These are phyloP conservation scores for Patella vulgata DNA, from an alignment of 1,140 invertebrate species.

Conservation along the genomic window DNA sequence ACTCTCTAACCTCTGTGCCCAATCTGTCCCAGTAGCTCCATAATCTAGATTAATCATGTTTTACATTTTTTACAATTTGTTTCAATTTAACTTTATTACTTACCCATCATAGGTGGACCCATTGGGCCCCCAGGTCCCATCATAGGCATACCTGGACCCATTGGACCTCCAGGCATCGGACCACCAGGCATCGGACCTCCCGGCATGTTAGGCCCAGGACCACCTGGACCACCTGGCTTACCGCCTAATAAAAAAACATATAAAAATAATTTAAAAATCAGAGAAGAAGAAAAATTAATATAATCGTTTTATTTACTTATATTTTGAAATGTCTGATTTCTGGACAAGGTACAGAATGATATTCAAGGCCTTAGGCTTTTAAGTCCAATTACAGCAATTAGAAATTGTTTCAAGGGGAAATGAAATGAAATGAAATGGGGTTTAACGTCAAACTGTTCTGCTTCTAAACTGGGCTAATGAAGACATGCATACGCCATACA, in stretches of 20 bases:
- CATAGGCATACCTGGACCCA: constrained; percentile 58
- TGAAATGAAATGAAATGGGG: too few species aligned
- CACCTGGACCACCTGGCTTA: constrained; percentile 26
- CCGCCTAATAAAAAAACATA: not conserved
- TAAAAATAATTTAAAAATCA: not conserved
- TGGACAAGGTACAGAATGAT: not conserved
- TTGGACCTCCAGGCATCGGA: constrained; percentile 34
- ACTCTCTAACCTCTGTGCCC: not conserved
- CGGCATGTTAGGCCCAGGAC: constrained; percentile 40
- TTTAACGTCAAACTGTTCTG: too few species aligned
- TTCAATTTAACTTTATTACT: constrained; percentile 4
- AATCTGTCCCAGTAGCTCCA: not conserved
- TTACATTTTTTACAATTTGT: not conserved
- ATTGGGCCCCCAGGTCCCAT: constrained; percentile 71
- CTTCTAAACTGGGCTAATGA: too few species aligned
- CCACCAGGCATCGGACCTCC: constrained; percentile 49
- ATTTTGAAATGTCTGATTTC: not conserved
- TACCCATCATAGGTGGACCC: constrained; percentile 78
- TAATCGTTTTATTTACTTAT: constrained; percentile 2
- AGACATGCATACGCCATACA: too few species aligned
- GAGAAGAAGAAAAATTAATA: constrained; percentile 8
- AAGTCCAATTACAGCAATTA: not conserved
- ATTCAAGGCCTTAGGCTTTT: not conserved
- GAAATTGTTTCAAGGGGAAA: too few species aligned
- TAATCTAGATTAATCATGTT: not conserved